Base-by-base conservation (phyloP, 2,888 invertebrate genomes). In the Tolmerus cingulatus region DNA sequence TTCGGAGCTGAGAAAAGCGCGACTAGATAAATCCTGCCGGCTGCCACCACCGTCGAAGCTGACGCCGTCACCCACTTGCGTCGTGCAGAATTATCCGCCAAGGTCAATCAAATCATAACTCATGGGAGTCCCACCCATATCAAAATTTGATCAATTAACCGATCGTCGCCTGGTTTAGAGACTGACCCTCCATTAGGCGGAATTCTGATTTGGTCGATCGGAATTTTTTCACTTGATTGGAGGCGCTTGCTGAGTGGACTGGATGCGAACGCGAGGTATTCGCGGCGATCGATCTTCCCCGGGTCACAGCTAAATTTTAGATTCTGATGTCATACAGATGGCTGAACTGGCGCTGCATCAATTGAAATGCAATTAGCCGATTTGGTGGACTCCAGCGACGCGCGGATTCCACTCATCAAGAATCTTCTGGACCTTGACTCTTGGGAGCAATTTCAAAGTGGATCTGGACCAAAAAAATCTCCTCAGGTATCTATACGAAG, bases 151-250 rank as follows among this genome's bases (percentile, higher is more conserved):
- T 76, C 76, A 76, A 76, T 76, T 76, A 76, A 76, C 27, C 76
- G 76, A 34, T 76, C 76, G 34, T 87, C 87, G 66, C 66, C 66
- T 77, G 87, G 16, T 37, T 82, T 51, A 57, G 78, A 30, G 57
- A 57, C 57, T 57, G 46, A 46, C 76, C 57, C 87, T 87, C 66
- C 84, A 40, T 74, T 77, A 55, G 82, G 51, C 19, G 51, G 81
- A 82, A 27, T 66, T 66, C 66, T 66, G 66, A 66, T 66, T 66
- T 27, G 1, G 66, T 66, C 40, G 74, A 74, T 76, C 82, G 87
- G 87, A 87, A 87, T 87, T 87, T 84, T 51, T 87, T 57, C 82
- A 76, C 82, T 87, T 77, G 87, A 87, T 87, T 87, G 84, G 82
- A 34, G 34, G 34, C 34, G 76, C 34, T 76, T 76, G 34, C n/a